Base-by-base conservation (phyloP, 1,140 invertebrate species). In the Diorhabda carinulata region DNA sequence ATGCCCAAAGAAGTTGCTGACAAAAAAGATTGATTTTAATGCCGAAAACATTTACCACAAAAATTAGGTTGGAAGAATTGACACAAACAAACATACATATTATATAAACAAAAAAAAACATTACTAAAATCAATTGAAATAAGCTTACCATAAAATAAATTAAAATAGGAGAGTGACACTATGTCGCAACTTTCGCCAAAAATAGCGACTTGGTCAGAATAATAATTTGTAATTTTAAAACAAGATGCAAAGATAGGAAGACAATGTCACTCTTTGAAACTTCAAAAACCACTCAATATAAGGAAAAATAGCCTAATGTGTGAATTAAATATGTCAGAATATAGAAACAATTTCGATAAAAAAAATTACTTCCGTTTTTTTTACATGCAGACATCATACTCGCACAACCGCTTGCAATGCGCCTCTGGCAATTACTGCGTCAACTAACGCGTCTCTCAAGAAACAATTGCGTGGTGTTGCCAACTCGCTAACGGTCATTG, bases 111-210 rank as follows among this genome's bases (percentile, higher is more conserved):
- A 3, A 9, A 43, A 61, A 42, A 43, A 9, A 5, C 5, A 40
- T 42, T 9, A 9, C 25, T 4, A 61, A 61, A 9, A 43, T 42
- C 41, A 8, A 43, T 6, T 42, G n/a, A 43, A 61, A 9, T 42
- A 7, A 40, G 25, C 3, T 43, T 9, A 9, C 40, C 40, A 9
- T 7, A 42, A 42, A 61, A 43, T 61, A n/a, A 43, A 61, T 3
- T 42, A 44, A 10, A 43, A 41, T 61, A 61, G 61, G 43, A 61
- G 61, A 61, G 61, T 61, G 61, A 61, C 61, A 61, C 6, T 0
- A 25, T 61, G 61, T 61, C 61, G 8, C 61, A 61, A 61, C 61
- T 61, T 42, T 5, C 61, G 61, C 42, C 5, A 5, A 44, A 61
- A 61, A 61, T 61, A 40, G 42, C 43, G 61, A 61, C 3, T 43